These are phyloP conservation scores for Bombus sylvicola DNA, from an alignment of 1,140 invertebrate species.

Conservation along the genomic window DNA sequence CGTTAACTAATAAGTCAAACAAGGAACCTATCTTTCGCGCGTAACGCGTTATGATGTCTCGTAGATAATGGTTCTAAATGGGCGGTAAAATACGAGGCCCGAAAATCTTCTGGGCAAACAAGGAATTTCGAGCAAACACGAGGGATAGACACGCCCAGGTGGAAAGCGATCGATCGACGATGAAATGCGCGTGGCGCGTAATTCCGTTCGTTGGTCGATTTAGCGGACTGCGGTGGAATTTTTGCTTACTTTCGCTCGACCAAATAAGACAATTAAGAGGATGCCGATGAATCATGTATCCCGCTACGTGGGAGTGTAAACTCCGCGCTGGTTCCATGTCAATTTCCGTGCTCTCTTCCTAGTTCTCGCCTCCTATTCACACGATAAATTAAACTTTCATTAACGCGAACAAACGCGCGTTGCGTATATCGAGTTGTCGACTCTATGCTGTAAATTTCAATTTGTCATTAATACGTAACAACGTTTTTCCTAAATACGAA, in stretches of 20 bases:
- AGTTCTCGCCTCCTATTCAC: slow-evolving; percentile 63
- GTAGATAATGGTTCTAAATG: slow-evolving; percentile 39
- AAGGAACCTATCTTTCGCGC: not conserved
- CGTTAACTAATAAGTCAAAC: slow-evolving; percentile 63
- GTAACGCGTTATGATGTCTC: slow-evolving; percentile 16
- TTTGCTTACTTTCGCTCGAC: slow-evolving; percentile 41
- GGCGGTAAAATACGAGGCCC: not conserved
- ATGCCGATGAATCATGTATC: slow-evolving; percentile 48
- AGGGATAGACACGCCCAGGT: no score
- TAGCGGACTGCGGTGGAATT: not conserved
- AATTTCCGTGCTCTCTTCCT: slow-evolving; percentile 68
- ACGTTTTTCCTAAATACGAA: no score
- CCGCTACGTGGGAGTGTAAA: slow-evolving; percentile 66
- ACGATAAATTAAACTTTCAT: slow-evolving; percentile 60
- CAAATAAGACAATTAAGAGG: slow-evolving; percentile 62
- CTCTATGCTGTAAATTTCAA: no score
- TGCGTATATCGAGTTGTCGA: no score
- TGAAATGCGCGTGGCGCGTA: not conserved
- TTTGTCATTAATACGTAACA: no score
- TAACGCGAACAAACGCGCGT: not conserved
- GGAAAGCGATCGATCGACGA: not conserved
- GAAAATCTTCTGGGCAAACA: not conserved
- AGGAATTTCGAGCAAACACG: not conserved
- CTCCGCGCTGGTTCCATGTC: slow-evolving; percentile 62
- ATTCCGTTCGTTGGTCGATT: not conserved